phyloP scores from a whole-genome alignment of 2,113 vertebrate species.

The Elaphurus davidianus region DNA sequence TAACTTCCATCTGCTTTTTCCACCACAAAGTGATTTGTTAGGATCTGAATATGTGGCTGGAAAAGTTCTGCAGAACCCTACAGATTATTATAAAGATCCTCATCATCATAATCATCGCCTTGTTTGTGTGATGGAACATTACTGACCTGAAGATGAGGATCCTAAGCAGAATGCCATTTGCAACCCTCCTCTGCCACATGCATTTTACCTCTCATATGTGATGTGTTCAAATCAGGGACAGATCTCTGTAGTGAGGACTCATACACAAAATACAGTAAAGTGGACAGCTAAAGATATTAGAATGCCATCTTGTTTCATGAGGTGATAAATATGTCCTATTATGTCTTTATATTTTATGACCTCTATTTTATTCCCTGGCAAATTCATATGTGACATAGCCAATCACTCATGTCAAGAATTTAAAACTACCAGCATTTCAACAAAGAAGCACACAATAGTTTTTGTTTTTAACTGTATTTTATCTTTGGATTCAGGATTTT shows the following conservation, averaged over 20 bases:
- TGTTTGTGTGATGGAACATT: neutral
- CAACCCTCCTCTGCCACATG: neutral
- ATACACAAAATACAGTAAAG: conserved; percentile 60
- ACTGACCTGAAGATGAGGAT: conserved; percentile 1
- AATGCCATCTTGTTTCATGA: conserved; percentile 80
- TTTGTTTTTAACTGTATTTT: conserved; percentile 54
- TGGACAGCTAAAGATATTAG: conserved; percentile 76
- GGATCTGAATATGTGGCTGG: neutral
- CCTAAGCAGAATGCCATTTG: conserved; percentile 22
- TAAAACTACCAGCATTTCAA: conserved; percentile 77
- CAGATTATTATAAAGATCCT: neutral
- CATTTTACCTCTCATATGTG: conserved; percentile 28
- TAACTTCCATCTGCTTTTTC: neutral
- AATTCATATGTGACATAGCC: conserved; percentile 78
- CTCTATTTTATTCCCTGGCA: conserved; percentile 79
- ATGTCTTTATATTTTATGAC: conserved; percentile 82
- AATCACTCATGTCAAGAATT: conserved; percentile 80
- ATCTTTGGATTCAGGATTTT: conserved; percentile 62
- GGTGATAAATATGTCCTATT: conserved; percentile 80
- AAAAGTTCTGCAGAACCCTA: neutral
- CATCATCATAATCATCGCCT: neutral
- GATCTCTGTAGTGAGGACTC: conserved; percentile 63
- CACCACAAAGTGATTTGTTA: neutral
- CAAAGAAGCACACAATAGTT: conserved; percentile 63
- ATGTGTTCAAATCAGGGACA: conserved; percentile 24